Evolutionary conservation across 2,888 invertebrate genomes (phyloP), one percentile per base, ranked within the genome.

Genomic region (Archips xylosteana): DNA sequence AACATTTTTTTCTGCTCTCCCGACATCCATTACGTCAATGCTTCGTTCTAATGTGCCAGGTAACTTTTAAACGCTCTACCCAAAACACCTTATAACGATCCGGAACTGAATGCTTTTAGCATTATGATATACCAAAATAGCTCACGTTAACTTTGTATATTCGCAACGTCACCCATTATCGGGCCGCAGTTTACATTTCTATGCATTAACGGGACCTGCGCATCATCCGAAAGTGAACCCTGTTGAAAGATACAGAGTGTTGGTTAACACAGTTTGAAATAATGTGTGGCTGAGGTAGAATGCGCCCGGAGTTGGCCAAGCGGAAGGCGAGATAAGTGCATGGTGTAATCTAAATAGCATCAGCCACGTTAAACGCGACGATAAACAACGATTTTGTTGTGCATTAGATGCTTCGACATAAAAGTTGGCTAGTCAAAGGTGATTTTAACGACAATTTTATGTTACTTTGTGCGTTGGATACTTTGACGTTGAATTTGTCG

Each of bases 291-390:
- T 82, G 81, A 83, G 78, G 83, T 77, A 85, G 86, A 86, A 85
- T 84, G 85, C 85, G 83, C 85, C 83, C 86, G 80, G 81, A 88
- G 86, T 87, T 86, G 82, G 83, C 85, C 85, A 87, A 80, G 87
- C 88, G 91, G 89, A 92, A 91, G 84, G 85, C 80, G 81, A 80
- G 92, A 92, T 92, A 94, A 92, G 89, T 92, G 86, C 86, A 81
- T 77, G 85, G 85, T 88, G 89, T 92, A 92, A 93, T 92, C 92
- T 91, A 91, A 92, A 92, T 90, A 90, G 88, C 87, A 91, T 89
- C 90, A 85, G 85, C 83, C 86, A 81, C 80, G 78, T 82, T 83
- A 81, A 84, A 84, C 83, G 85, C 77, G 84, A 79, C 78, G 78
- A 78, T 82, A 81, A 83, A 83, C 82, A 78, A 80, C 81, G 75